Evolutionary conservation across 2,888 invertebrate genomes (phyloP), one percentile per base, ranked within the genome.

Genomic region (Eristalis intricaria): DNA sequence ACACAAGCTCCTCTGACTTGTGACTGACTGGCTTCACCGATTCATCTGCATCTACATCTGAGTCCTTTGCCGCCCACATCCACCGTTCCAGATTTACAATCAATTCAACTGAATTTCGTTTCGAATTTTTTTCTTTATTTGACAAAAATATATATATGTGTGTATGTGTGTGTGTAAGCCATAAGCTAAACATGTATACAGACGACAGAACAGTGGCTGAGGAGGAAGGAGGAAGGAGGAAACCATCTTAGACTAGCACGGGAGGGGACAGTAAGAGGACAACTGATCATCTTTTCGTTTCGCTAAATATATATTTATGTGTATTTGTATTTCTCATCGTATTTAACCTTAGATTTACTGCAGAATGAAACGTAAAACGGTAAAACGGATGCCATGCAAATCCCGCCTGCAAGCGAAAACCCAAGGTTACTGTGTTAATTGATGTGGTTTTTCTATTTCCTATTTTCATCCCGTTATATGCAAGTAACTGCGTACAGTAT

Each of bases 401-500:
- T 32, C 38, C 38, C 69, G 69, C 63, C 63, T 38, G 63, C 63
- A 70, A 77, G 77, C 77, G 69, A 63, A 32, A 26, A 61, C 38
- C 61, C 50, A 50, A 71, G 60, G 61, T 40, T 40, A 19, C 19
- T 74, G 19, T 71, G 11, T 64, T 75, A 11, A 13, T 64, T n/a
- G 22, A 35, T 66, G 63, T 26, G 35, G 32, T 26, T 69, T 26
- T 69, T 64, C 63, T 66, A 22, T 66, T 77, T 78, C 58, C 74
- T 66, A 26, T 66, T 77, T 74, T 64, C 74, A 79, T 69, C 71
- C 76, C 81, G 63, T 63, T 76, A 70, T 74, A 68, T 87, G 74
- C 75, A 75, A 83, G 78, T 61, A 73, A 74, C 61, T 84, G 87
- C 87, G 78, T 77, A 82, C 78, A 75, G 70, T 82, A 78, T 76